Evolutionary conservation across 2,113 vertebrate species (phyloP).

Genomic region (Zapus hudsonius): DNA sequence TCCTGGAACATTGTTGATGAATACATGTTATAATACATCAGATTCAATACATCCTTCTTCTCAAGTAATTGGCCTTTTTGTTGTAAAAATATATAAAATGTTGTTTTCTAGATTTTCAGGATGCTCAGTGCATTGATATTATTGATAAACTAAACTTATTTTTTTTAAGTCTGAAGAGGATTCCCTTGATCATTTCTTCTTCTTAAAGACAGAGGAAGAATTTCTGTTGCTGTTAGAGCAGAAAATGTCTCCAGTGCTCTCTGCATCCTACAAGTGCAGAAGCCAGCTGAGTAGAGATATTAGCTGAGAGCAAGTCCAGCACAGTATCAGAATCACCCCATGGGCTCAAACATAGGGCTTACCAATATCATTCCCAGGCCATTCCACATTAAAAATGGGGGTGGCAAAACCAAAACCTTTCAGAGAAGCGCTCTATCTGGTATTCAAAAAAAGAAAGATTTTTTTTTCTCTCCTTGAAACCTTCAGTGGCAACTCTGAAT

Average conservation of each 20-base stretch:
- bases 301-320: background rate
- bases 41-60: background rate
- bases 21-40: background rate
- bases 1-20: background rate
- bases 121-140: background rate
- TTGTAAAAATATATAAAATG: background rate
- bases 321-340: background rate
- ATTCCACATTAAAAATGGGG: background rate
- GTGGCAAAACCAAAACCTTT: conserved; percentile 10
- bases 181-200: background rate
- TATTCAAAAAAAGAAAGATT: background rate
- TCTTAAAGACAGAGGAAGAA: background rate
- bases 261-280: background rate
- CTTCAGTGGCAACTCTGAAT: conserved; percentile 35
- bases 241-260: background rate
- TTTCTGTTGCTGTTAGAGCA: too few relatives aligned
- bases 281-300: background rate
- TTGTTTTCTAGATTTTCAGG: background rate
- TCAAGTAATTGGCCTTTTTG: background rate
- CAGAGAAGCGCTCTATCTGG: background rate
- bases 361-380: conserved; percentile 6
- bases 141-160: background rate
- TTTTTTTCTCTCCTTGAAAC: conserved; percentile 8
- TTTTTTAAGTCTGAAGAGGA: background rate
- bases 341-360: background rate